Evolutionary conservation across 2,888 invertebrate genomes (phyloP), one percentile per base, ranked within the genome.

Genomic region (Limenitis arthemis): DNA sequence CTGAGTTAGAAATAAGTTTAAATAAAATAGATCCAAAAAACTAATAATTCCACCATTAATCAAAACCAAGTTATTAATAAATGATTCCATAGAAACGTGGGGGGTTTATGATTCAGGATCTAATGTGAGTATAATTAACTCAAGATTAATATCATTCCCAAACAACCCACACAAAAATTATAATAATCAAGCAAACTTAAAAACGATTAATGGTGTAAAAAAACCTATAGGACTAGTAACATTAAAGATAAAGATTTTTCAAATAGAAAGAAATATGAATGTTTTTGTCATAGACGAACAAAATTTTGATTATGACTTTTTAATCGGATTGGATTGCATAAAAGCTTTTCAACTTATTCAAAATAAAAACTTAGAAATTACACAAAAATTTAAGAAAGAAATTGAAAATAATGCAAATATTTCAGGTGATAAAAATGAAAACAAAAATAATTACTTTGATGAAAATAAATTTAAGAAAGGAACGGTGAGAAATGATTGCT

Each of bases 51-150:
- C n/a, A n/a, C 60, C 58, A 60, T 52, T 60, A 55, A 56, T 60
- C n/a, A 62, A 64, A 58, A 44, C 59, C 6, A 60, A 59, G 11
- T 29, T 61, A 54, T 2, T 52, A 46, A 20, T 66, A 52, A 63
- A 66, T 62, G 54, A 65, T 28, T 56, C 48, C 4, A 39, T 65
- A 49, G 43, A 67, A 49, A 47, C 32, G 9, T 40, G 7, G 0
- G 66, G 64, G 34, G 43, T 66, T n/a, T 67, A 68, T 60, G 66
- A 68, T 50, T 64, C 65, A 20, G 65, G 68, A 3, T 68, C 65
- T 5, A 65, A 68, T 58, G 60, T 67, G 3, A 60, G 60, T n/a
- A 54, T 66, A 44, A 66, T 66, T 29, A 68, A 64, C 57, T 56
- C 63, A 30, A 63, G 33, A 50, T 55, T 60, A 57, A 48, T 64